Conservation (phyloP, 1,140 invertebrate species). For the Lasioglossum baleicum region DNA sequence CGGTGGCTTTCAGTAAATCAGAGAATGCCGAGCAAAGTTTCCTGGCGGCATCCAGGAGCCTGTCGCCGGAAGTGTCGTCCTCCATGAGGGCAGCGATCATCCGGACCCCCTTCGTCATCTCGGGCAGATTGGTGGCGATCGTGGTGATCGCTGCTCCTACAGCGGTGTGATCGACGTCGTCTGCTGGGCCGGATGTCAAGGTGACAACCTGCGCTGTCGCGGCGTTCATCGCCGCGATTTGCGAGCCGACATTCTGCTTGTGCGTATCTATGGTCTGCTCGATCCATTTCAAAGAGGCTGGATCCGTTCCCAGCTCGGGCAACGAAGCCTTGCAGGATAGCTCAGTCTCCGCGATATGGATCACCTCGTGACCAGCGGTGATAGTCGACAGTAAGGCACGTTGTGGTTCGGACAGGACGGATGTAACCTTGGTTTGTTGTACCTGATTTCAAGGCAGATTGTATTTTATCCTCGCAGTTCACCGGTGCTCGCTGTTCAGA, state of each 20-base stretch:
- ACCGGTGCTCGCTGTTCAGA: background rate
- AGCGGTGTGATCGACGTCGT: slow-evolving; percentile 95
- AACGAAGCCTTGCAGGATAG: slow-evolving; percentile 87
- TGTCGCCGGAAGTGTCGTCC: slow-evolving; percentile 90
- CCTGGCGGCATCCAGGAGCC: slow-evolving; percentile 94
- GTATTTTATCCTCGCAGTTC: background rate
- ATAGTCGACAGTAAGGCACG: slow-evolving; percentile 94
- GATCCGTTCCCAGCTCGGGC: slow-evolving; percentile 90
- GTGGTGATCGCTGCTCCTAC: slow-evolving; percentile 98
- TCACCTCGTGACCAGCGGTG: slow-evolving; percentile 90
- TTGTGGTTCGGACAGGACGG: slow-evolving; percentile 93
- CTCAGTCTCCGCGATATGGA: slow-evolving; percentile 91
- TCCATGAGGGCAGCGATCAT: slow-evolving; percentile 97
- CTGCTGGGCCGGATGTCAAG: slow-evolving; percentile 89
- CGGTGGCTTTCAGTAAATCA: slow-evolving; percentile 95
- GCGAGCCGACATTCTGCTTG: slow-evolving; percentile 96
- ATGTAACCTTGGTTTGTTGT: slow-evolving; percentile 92
- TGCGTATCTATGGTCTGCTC: slow-evolving; percentile 96
- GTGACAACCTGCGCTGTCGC: slow-evolving; percentile 99
- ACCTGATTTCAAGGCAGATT: slow-evolving; percentile 80
- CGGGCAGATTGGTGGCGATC: slow-evolving; percentile 96
- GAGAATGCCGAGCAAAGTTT: slow-evolving; percentile 96
- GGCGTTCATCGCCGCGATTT: slow-evolving; percentile 99
- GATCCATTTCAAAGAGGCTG: slow-evolving; percentile 94
- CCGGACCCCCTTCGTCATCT: slow-evolving; percentile 96